Conservation (phyloP, 2,113 vertebrate genomes). For the Grammatotria lemairii region DNA sequence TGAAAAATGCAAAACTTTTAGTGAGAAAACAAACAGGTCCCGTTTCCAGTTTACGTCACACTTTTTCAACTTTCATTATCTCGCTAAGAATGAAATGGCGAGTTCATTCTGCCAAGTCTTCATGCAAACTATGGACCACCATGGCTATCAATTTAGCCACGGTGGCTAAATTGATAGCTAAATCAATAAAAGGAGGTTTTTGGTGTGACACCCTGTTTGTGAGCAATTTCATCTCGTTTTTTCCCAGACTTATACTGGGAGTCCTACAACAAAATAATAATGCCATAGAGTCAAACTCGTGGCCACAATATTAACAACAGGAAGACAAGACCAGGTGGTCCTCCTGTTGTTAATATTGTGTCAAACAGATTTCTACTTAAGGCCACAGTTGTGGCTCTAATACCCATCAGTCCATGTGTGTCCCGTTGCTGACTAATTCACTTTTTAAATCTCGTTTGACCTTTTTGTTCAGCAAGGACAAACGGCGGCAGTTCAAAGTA, state of each 20-base stretch:
- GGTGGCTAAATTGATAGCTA: fast-evolving
- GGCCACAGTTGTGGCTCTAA: background rate
- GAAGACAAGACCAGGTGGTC: background rate
- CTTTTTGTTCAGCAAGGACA: background rate
- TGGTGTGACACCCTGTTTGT: background rate
- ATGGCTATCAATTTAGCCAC: background rate
- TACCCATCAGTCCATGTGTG: background rate
- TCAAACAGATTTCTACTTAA: background rate
- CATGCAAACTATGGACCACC: background rate
- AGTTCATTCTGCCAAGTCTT: background rate
- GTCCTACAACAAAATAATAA: background rate
- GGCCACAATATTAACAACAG: background rate
- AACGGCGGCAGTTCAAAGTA: background rate
- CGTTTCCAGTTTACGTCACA: background rate
- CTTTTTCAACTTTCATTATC: background rate
- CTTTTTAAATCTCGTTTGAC: background rate
- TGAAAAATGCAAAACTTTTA: background rate
- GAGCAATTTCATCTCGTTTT: background rate
- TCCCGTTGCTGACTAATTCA: background rate
- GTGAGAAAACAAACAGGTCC: background rate
- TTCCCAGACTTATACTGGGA: background rate
- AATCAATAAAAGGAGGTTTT: background rate
- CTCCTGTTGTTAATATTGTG: background rate
- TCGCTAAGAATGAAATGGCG: fast-evolving
- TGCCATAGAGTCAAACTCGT: background rate